Percentiles rank a stretch among this genome's conserved stretches.
These are phyloP conservation scores for Cephalopterus ornatus DNA, from an alignment of 2,113 vertebrate genomes.

Conservation along the genomic window DNA sequence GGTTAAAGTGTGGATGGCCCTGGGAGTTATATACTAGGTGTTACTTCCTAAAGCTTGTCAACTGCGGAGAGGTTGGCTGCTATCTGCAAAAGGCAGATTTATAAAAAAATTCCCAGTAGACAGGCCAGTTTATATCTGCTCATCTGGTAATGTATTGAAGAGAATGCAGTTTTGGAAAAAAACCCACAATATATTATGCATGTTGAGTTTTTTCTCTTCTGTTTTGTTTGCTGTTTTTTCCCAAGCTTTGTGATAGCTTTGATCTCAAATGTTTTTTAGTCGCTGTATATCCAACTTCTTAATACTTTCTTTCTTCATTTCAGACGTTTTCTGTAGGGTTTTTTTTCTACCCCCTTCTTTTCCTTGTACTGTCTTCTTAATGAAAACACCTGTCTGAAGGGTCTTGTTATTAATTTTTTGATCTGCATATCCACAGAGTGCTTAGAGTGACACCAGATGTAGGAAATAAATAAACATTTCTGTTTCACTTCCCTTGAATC, in stretches of 20 bases:
- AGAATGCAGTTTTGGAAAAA: background rate
- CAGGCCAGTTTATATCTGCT: background rate
- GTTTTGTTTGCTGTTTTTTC: background rate
- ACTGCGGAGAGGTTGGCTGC: background rate
- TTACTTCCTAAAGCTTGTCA: background rate
- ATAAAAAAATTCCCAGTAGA: background rate
- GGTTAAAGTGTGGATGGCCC: background rate
- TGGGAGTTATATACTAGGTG: background rate
- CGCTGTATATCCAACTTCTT: background rate
- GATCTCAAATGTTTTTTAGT: background rate
- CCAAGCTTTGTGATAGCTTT: background rate
- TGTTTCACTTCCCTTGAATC: background rate
- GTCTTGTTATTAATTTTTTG: background rate
- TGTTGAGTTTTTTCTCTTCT: background rate
- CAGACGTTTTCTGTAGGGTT: background rate
- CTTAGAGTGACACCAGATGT: background rate
- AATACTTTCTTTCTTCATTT: background rate
- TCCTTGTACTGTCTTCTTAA: background rate
- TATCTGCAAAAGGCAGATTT: background rate
- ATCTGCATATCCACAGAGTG: background rate
- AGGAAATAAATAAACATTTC: background rate
- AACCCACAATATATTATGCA: background rate
- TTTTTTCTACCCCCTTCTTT: rapidly evolving
- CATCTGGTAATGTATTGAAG: background rate
- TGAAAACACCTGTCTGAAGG: background rate